Conservation (phyloP, 2,888 invertebrate species). For the Netelia melanura region DNA sequence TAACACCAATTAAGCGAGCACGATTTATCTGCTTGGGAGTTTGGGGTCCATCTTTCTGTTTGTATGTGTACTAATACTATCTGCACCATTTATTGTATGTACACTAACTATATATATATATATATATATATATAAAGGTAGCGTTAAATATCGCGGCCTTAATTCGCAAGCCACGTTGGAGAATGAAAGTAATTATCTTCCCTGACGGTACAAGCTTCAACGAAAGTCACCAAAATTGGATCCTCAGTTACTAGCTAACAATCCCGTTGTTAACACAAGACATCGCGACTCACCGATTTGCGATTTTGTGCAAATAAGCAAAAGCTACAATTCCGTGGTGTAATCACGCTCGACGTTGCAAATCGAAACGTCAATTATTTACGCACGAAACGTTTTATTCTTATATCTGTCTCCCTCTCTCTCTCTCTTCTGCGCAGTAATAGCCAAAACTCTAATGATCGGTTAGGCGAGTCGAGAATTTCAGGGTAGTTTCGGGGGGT, state of each 20-base stretch:
- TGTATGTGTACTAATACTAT: conserved; percentile 35
- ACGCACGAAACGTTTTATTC: background rate
- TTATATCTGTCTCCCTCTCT: too few relatives aligned
- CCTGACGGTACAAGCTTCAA: conserved; percentile 22
- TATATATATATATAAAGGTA: conserved; percentile 15
- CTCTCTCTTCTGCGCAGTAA: too few relatives aligned
- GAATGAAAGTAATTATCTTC: conserved; percentile 58
- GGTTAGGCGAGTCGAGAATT: background rate
- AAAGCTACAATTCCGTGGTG: background rate
- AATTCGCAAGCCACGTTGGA: conserved; percentile 43
- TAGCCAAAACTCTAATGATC: too few relatives aligned
- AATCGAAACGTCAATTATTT: conserved; percentile 40
- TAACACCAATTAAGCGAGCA: conserved; percentile 54
- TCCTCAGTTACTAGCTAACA: conserved; percentile 16
- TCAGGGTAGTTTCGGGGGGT: background rate
- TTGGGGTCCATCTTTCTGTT: background rate
- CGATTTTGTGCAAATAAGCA: background rate
- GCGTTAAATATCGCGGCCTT: conserved; percentile 55
- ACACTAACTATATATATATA: conserved; percentile 2
- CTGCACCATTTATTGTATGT: background rate
- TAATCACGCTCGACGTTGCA: conserved; percentile 4
- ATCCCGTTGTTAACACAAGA: conserved; percentile 12
- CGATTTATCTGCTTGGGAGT: conserved; percentile 55
- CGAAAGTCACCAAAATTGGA: conserved; percentile 60
- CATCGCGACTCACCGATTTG: background rate